These are phyloP conservation scores for Pristiophorus japonicus DNA, from an alignment of 2,113 vertebrate species.

Conservation along the genomic window DNA sequence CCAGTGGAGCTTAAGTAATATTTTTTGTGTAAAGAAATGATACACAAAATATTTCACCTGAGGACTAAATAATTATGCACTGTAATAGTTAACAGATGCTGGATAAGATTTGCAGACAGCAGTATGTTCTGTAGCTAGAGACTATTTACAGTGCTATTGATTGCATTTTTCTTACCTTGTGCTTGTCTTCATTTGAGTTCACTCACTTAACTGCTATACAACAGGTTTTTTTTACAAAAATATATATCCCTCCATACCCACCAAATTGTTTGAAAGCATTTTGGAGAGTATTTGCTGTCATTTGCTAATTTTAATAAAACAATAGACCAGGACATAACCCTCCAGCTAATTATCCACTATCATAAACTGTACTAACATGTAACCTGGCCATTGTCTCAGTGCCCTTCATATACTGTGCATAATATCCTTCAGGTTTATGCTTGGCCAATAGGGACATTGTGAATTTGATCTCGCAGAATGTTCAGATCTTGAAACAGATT, in stretches of 20 bases:
- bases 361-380: neutral
- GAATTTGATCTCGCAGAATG: neutral
- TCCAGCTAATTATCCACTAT: neutral
- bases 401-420: neutral
- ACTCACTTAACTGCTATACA: neutral
- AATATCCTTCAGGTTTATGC: neutral
- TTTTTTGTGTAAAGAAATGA: constrained; percentile 45
- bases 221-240: neutral
- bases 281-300: neutral
- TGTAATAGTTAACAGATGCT: constrained; percentile 54
- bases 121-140: neutral
- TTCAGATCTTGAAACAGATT: neutral
- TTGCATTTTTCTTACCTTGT: neutral
- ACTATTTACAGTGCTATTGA: neutral
- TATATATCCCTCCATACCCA: neutral
- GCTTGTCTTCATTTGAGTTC: neutral
- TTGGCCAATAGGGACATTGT: neutral
- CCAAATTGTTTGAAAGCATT: neutral
- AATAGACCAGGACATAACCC: neutral
- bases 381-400: neutral
- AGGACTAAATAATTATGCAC: constrained; percentile 38
- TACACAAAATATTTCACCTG: constrained; percentile 48
- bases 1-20: neutral
- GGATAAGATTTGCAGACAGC: constrained; percentile 42
- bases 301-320: neutral